Evolutionary conservation across 1,140 invertebrate species (phyloP), one percentile per base, ranked within the genome.

Genomic region (Drosophila watanabei): DNA sequence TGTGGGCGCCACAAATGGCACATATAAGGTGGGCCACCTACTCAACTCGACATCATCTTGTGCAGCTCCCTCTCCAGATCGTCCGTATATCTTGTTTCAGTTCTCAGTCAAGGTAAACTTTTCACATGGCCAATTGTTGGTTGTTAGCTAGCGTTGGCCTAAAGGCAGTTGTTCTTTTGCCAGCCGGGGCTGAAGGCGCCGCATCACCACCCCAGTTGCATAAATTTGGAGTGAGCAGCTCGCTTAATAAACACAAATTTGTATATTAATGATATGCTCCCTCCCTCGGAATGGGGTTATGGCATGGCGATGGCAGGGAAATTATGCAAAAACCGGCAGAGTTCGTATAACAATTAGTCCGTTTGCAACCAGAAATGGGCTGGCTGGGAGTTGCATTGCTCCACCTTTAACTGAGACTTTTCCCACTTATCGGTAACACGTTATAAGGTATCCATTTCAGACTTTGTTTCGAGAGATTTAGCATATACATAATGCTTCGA

Each of bases 191-290:
- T 16, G 65, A 77, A 69, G 80, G 76, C 78, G 80, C 81, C 51
- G 24, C 8, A 5, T 2, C 73, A 83, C 83, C 83, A 87, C 76
- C 84, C 83, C 83, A 87, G 80, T 89, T 89, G 84, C 72, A 84
- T 89, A 89, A 80, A 82, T 79, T 82, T 82, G 9, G 9, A 14
- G 37, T 24, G 43, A 57, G 77, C 56, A 43, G 16, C 52, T 66
- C 45, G 54, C 54, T 35, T 81, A 70, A 79, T 82, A 83, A 83
- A 61, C 80, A 83, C 79, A 82, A 82, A 88, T 88, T 84, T 88
- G 85, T 88, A 79, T 84, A 88, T 88, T 84, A 85, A 84, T 88
- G 69, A 83, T 82, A 57, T 24, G 68, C 70, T 59, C 62, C 11
- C 37, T 32, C 33, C 8, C 16, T 24, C 28, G 39, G 32, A 70